Evolutionary conservation across 2,113 vertebrate genomes (phyloP).

Genomic region (Esox niger): DNA sequence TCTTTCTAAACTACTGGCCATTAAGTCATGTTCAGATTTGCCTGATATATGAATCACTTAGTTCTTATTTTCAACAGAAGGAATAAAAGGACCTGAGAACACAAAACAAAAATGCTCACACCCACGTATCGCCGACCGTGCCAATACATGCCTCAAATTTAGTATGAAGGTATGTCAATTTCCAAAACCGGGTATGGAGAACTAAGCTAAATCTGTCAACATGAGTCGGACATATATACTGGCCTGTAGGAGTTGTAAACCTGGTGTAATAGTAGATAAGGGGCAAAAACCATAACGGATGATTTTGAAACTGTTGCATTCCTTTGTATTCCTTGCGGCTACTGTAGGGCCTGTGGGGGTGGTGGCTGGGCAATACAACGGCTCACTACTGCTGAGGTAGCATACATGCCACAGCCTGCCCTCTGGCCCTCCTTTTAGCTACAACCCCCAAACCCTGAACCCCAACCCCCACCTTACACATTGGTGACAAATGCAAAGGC

Average conservation of each 20-base stretch:
- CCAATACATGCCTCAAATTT: background rate
- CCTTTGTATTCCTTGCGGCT: background rate
- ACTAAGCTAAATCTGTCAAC: background rate
- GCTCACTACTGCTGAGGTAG: background rate
- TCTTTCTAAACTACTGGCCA: constrained; percentile 7
- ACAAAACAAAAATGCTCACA: background rate
- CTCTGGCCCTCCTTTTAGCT: constrained; percentile 1
- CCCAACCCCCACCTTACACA: constrained; percentile 5
- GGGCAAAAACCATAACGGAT: background rate
- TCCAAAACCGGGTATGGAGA: background rate
- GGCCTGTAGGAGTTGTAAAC: background rate
- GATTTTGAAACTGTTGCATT: background rate
- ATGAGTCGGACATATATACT: background rate
- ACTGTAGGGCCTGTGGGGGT: background rate
- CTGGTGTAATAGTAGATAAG: background rate
- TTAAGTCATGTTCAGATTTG: constrained; percentile 18
- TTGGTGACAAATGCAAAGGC: constrained; percentile 34
- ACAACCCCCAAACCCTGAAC: background rate
- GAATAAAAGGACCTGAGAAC: background rate
- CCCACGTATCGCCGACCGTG: background rate
- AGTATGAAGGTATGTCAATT: background rate
- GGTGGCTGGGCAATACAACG: background rate
- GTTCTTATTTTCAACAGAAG: background rate
- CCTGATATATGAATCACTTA: background rate
- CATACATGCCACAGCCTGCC: background rate